Evolutionary conservation across 2,113 vertebrate genomes (phyloP), one percentile per base, ranked within the genome.

Genomic region (Tetrax tetrax): DNA sequence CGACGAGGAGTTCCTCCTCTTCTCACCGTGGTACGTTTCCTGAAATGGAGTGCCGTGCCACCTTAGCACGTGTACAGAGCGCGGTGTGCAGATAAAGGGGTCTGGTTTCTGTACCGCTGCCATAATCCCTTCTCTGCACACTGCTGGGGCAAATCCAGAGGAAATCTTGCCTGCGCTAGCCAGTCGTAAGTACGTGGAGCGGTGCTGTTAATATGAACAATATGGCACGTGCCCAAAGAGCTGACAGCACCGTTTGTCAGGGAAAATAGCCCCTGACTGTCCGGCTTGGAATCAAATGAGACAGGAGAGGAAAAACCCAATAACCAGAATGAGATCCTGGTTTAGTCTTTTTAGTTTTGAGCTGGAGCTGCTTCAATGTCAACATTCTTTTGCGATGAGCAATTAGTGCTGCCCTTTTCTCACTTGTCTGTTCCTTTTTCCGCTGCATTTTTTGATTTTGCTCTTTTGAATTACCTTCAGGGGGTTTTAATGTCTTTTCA

Each of bases 401-500:
- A 93, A 23, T 94, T 93, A 91, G 65, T 27, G 25, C 28, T 93
- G 86, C 83, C 50, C 65, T 91, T 89, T 64, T 28, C 87, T 90
- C 13, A 3, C 68, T 84, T 15, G 2, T 61, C 69, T 2, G 0
- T 96, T 94, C 65, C 51, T 96, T 91, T 86, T 91, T 53, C 65
- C 61, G 69, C 69, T 89, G 61, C 6, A 2, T 81, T 1, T 57
- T 93, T 92, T 65, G 77, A 92, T 90, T 87, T 87, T 90, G 72
- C 51, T 93, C 22, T 45, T 79, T 53, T 86, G 51, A 91, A 64
- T 95, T 83, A 78, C 76, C 61, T 93, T 87, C 57, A 59, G 72
- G 47, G 60, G 4, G 1, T 47, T 86, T 87, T 83, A 87, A 7
- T 93, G 45, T 56, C 17, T 76, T 87, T 68, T 79, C 66, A 37